These are phyloP conservation scores for Uropsilus gracilis DNA, from an alignment of 2,113 vertebrate genomes.

Conservation along the genomic window DNA sequence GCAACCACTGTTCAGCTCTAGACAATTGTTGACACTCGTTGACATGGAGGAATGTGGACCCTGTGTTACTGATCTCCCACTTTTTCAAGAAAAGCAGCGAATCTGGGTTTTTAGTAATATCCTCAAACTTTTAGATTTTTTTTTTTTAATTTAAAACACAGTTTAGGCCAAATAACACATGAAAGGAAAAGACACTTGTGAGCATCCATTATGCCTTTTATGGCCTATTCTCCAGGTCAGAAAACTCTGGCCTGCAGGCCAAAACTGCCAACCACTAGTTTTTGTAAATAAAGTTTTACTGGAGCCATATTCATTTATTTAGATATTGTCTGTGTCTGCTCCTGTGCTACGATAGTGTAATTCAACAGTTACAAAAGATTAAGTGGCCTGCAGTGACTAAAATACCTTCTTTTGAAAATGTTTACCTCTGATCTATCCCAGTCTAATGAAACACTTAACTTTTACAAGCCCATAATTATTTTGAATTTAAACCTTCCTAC, in stretches of 20 bases:
- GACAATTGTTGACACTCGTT: slow-evolving; percentile 52
- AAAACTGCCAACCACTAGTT: background rate
- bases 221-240: background rate
- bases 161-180: background rate
- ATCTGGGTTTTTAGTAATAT: slow-evolving; percentile 46
- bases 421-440: background rate
- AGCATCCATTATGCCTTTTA: slow-evolving; percentile 23
- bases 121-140: background rate
- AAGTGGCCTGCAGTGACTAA: background rate
- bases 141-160: slow-evolving; percentile 21
- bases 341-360: background rate
- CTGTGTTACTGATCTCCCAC: slow-evolving; percentile 24
- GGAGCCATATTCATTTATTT: background rate
- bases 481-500: background rate
- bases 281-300: slow-evolving; percentile 37
- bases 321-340: background rate
- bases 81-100: slow-evolving; percentile 48
- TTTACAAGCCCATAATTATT: background rate
- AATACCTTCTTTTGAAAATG: background rate
- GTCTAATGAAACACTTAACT: background rate
- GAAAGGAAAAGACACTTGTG: background rate
- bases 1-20: background rate
- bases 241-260: background rate
- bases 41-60: slow-evolving; percentile 55
- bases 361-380: background rate